These are phyloP conservation scores for Labia minor DNA, from an alignment of 2,888 invertebrate genomes.

Conservation along the genomic window DNA sequence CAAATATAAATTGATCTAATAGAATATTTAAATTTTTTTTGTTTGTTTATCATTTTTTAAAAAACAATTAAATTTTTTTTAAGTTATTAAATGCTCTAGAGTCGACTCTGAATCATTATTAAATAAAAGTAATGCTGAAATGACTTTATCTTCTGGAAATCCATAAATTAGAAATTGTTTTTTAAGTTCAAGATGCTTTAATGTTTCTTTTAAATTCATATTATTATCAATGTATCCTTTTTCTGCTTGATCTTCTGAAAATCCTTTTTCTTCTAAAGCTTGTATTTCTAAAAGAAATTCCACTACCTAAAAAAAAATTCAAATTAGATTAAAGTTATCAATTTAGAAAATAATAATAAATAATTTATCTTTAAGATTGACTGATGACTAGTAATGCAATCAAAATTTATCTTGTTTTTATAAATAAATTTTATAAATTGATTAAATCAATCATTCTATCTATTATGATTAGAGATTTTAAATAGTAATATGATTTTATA, in stretches of 20 bases:
- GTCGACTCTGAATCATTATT: constrained; percentile 78
- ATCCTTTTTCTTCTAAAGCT: constrained; percentile 39
- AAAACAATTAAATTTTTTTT: constrained; percentile 38
- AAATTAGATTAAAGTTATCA: constrained; percentile 23
- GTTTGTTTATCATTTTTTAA: too few relatives aligned
- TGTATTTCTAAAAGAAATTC: constrained; percentile 65
- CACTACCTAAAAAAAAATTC: constrained; percentile 50
- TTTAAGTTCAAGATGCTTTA: constrained; percentile 40
- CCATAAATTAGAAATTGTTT: constrained; percentile 71
- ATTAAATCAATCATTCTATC: too few relatives aligned
- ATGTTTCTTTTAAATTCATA: constrained; percentile 38
- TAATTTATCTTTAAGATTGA: constrained; percentile 3
- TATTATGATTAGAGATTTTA: too few relatives aligned
- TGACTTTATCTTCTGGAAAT: constrained; percentile 64
- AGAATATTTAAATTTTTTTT: too few relatives aligned
- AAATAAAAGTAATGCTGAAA: constrained; percentile 60
- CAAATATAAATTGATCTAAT: too few relatives aligned
- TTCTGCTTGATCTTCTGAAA: constrained; percentile 38
- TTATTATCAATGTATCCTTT: constrained; percentile 39
- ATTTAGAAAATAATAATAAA: constrained; percentile 17
- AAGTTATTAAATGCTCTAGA: constrained; percentile 69
- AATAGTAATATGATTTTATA: too few relatives aligned
- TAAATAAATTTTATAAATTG: too few relatives aligned
- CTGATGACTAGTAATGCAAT: too few relatives aligned
- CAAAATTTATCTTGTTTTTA: too few relatives aligned